Evolutionary conservation across 2,113 vertebrate genomes (phyloP).

Genomic region (Octodon degus): DNA sequence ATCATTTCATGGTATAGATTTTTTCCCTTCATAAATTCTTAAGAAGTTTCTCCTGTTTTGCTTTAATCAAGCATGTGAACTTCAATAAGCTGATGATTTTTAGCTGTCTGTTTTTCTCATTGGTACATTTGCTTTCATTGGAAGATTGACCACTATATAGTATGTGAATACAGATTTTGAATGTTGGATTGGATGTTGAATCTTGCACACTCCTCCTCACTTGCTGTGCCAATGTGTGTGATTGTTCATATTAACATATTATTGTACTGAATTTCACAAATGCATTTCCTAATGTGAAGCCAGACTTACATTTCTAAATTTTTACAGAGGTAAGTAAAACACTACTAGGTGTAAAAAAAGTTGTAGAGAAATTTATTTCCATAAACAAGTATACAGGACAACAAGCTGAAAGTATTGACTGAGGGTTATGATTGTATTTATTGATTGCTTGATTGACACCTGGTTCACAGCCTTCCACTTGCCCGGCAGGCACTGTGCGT

Average conservation of each 20-base stretch:
- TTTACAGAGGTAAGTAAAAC: neutral
- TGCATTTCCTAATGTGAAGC: constrained; percentile 23
- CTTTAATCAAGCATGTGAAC: neutral
- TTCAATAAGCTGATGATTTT: neutral
- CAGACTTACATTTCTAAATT: neutral
- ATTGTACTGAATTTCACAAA: neutral
- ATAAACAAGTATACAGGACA: neutral
- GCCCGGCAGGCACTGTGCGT: too few relatives aligned
- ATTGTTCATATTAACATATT: neutral
- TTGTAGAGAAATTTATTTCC: neutral
- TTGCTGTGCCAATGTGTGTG: neutral
- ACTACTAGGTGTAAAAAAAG: neutral
- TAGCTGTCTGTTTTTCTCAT: neutral
- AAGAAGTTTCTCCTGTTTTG: neutral
- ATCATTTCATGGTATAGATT: neutral
- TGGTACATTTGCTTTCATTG: neutral
- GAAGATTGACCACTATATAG: neutral
- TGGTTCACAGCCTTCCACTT: too few relatives aligned
- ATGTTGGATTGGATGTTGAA: neutral
- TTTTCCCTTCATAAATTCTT: neutral
- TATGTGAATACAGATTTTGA: neutral
- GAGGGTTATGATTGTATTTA: neutral
- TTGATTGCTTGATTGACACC: too few relatives aligned
- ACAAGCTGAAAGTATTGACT: neutral
- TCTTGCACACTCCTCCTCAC: neutral